phyloP scores from a whole-genome alignment of 2,797 vertebrate genomes.

The Rousettus madagascariensis region DNA sequence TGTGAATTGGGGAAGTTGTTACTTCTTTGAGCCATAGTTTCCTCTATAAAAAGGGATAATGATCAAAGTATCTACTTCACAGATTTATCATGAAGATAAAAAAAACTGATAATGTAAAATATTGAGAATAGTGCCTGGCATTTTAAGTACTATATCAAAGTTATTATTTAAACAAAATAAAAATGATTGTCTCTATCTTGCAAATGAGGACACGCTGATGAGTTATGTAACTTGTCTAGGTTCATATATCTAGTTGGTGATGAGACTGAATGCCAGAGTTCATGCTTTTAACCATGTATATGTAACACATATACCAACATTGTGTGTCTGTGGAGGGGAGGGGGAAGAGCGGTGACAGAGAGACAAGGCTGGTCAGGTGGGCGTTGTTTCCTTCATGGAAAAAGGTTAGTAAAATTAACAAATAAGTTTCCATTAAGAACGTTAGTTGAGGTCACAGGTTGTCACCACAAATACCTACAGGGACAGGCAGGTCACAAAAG shows the following conservation, averaged over 20 bases:
- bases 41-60: neutral
- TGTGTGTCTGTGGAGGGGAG: neutral
- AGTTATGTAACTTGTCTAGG: neutral
- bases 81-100: neutral
- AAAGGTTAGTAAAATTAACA: neutral
- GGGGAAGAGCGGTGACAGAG: too few species aligned
- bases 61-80: neutral
- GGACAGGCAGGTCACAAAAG: neutral
- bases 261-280: neutral
- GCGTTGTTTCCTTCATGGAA: constrained; percentile 23
- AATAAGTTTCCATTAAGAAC: neutral
- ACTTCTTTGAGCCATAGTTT: neutral
- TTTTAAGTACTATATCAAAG: neutral
- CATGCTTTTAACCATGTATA: neutral
- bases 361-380: neutral
- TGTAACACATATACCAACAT: neutral
- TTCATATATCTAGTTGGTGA: neutral
- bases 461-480: neutral
- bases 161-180: constrained; percentile 4
- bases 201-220: neutral
- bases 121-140: neutral
- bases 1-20: neutral
- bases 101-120: neutral
- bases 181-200: neutral
- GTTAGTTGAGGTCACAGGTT: neutral